phyloP scores from a whole-genome alignment of 2,888 invertebrate genomes.

The Euplagia quadripunctaria region DNA sequence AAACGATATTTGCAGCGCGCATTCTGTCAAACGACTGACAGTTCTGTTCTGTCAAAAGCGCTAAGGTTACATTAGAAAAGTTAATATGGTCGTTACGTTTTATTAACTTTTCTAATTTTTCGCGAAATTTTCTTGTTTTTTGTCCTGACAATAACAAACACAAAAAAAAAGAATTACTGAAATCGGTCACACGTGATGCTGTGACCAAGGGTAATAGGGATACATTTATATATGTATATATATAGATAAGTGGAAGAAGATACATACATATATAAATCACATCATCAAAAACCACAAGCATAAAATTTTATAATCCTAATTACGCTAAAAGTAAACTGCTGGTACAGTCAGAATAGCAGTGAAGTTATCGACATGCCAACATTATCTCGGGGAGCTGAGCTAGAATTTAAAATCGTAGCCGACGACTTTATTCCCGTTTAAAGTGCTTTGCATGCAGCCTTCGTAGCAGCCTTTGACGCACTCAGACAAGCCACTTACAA shows the following conservation, averaged over 20 bases:
- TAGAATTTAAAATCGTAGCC: conserved; percentile 68
- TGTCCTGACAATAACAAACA: no score
- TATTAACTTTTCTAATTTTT: no score
- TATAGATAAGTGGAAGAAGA: background rate
- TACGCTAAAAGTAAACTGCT: conserved; percentile 14
- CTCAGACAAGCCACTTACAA: conserved; percentile 78
- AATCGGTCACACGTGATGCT: no score
- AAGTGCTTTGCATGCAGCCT: conserved; percentile 68
- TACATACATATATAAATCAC: background rate
- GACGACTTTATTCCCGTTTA: conserved; percentile 64
- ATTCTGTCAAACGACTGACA: no score
- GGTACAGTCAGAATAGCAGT: conserved; percentile 42
- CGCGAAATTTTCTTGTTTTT: no score
- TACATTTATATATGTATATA: background rate
- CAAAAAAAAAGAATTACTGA: no score
- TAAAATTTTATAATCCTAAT: conserved; percentile 1
- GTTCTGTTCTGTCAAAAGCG: no score
- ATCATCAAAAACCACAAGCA: background rate
- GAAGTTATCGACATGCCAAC: conserved; percentile 60
- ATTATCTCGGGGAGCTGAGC: conserved; percentile 59
- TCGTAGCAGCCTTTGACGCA: conserved; percentile 72
- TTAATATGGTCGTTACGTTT: no score
- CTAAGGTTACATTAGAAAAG: no score
- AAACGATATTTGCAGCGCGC: no score
- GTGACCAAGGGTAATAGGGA: no score